Percentiles rank a stretch among this genome's conserved stretches.
phyloP scores from a whole-genome alignment of 2,113 vertebrate genomes.

The Eulacestoma nigropectus region DNA sequence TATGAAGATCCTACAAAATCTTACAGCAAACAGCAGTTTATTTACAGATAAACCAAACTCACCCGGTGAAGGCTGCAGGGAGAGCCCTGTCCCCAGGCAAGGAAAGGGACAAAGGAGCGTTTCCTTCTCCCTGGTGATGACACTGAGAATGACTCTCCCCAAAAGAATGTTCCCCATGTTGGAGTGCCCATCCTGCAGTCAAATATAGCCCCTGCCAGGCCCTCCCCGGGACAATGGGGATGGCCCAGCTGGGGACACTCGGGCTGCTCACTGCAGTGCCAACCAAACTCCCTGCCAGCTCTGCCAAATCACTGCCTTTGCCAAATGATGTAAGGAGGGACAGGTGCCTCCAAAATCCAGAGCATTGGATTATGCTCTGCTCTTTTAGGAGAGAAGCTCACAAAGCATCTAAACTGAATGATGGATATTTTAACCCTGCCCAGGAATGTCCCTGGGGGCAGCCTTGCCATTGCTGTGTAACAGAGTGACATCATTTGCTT shows the following conservation, averaged over 20 bases:
- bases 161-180: conserved; percentile 71
- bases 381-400: neutral
- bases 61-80: conserved; percentile 11
- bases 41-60: conserved; percentile 1
- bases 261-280: neutral
- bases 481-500: neutral
- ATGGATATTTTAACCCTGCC: neutral
- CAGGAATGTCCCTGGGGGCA: neutral
- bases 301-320: neutral
- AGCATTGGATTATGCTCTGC: neutral
- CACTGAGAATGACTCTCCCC: conserved; percentile 39
- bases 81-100: neutral
- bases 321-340: neutral
- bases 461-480: neutral
- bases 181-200: conserved; percentile 55
- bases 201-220: conserved; percentile 72
- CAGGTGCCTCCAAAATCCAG: neutral
- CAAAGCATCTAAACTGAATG: neutral
- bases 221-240: conserved; percentile 68
- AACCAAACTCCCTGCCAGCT: neutral
- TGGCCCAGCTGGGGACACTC: neutral
- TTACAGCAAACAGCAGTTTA: neutral
- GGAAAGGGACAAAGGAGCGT: conserved; percentile 17
- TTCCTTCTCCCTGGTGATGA: conserved; percentile 9
- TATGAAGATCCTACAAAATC: neutral